Conservation (phyloP, 1,140 invertebrate species). For the Drosophila repleta region DNA sequence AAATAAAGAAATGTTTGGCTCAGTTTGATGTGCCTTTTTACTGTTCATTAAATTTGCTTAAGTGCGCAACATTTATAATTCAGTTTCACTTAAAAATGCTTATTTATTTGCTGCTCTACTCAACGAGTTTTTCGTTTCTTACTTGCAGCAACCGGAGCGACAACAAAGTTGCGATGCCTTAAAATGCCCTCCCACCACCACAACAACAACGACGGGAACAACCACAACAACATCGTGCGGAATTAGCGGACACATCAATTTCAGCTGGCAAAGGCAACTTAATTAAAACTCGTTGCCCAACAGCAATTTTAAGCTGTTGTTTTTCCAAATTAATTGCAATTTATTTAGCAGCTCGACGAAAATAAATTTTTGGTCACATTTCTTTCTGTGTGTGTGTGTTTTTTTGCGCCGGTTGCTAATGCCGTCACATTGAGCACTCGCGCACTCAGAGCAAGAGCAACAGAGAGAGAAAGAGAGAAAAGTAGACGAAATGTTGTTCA, state of each 20-base stretch:
- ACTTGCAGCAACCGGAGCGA: constrained; percentile 27
- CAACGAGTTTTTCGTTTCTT: constrained; percentile 26
- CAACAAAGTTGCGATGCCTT: constrained; percentile 39
- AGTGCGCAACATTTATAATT: constrained; percentile 69
- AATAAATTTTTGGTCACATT: constrained; percentile 43
- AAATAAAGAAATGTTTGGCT: constrained; percentile 57
- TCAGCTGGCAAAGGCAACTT: constrained; percentile 51
- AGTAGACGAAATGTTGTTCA: constrained; percentile 23
- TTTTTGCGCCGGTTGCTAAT: constrained; percentile 18
- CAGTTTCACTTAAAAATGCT: constrained; percentile 29
- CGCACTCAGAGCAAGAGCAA: background rate
- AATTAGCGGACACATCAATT: constrained; percentile 71
- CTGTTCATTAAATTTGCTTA: constrained; percentile 73
- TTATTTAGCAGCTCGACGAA: constrained; percentile 41
- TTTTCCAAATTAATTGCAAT: constrained; percentile 66
- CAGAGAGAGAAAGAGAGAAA: too few species aligned
- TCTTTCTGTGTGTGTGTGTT: background rate
- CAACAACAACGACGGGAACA: constrained; percentile 2
- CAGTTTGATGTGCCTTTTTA: constrained; percentile 70
- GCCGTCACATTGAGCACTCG: constrained; percentile 21
- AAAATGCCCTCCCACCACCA: constrained; percentile 24
- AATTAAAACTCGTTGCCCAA: constrained; percentile 65
- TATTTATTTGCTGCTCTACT: constrained; percentile 40
- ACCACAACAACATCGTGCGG: constrained; percentile 9
- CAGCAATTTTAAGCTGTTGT: constrained; percentile 44